Percentiles rank a stretch among this genome's conserved stretches.
phyloP scores from a whole-genome alignment of 2,797 vertebrate species.

The Etheostoma nigrum region DNA sequence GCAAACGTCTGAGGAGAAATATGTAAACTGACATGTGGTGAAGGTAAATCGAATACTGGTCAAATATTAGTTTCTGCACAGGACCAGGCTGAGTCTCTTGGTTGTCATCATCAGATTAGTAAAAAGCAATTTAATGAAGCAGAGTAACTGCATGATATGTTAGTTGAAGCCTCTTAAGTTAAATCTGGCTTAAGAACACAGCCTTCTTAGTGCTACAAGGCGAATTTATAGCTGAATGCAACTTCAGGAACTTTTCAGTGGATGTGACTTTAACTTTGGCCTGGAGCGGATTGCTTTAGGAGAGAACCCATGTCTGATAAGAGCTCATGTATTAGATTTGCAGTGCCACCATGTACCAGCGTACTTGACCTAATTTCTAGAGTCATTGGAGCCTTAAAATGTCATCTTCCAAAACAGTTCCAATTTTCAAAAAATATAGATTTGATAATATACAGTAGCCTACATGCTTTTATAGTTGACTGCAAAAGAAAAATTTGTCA shows the following conservation, averaged over 20 bases:
- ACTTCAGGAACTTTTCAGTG: slow-evolving; percentile 27
- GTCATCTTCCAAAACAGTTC: not conserved
- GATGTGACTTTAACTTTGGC: slow-evolving; percentile 25
- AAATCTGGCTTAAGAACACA: slow-evolving; percentile 41
- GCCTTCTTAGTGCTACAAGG: slow-evolving; percentile 10
- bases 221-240: slow-evolving; percentile 5
- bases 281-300: slow-evolving; percentile 25
- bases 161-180: slow-evolving; percentile 25
- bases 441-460: not conserved
- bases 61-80: slow-evolving; percentile 3
- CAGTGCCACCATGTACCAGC: slow-evolving; percentile 25
- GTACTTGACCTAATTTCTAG: slow-evolving; percentile 35
- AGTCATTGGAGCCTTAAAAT: not conserved
- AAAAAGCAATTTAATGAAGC: slow-evolving; percentile 52
- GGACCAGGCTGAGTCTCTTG: slow-evolving; percentile 8
- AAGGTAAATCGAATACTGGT: slow-evolving; percentile 2
- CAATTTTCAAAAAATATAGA: not conserved
- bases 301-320: slow-evolving; percentile 48
- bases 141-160: slow-evolving; percentile 35
- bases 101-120: slow-evolving; percentile 50
- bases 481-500: not conserved
- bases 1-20: slow-evolving; percentile 4
- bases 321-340: slow-evolving; percentile 31
- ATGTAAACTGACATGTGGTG: slow-evolving; percentile 19
- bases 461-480: not conserved